Evolutionary conservation across 2,888 invertebrate genomes (phyloP).

Genomic region (Callyntrura guangdongensis): DNA sequence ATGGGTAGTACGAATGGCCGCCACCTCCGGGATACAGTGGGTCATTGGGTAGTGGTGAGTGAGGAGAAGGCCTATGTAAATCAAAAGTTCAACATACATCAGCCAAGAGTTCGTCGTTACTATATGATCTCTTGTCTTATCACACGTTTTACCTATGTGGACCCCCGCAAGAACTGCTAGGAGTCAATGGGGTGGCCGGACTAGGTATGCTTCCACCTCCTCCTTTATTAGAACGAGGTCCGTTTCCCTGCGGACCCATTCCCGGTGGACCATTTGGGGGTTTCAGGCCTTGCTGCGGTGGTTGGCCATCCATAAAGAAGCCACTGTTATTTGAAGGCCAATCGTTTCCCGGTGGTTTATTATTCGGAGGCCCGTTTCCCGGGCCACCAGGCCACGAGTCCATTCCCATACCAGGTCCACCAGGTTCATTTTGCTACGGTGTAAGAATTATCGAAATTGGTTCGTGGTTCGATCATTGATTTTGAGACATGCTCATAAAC

Average conservation of each 20-base stretch:
- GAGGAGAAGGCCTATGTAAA: conserved; percentile 83
- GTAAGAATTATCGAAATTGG: too few relatives aligned
- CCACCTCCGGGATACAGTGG: conserved; percentile 83
- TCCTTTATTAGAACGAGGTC: conserved; percentile 82
- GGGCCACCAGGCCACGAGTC: conserved; percentile 83
- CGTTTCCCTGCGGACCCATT: conserved; percentile 83
- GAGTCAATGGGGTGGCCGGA: conserved; percentile 85
- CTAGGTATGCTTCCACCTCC: conserved; percentile 85
- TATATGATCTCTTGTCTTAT: neutral
- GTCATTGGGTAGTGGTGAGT: conserved; percentile 84
- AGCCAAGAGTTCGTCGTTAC: neutral
- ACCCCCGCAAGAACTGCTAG: conserved; percentile 84
- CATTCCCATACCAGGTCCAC: conserved; percentile 82
- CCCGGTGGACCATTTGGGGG: conserved; percentile 79
- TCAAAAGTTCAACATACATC: neutral
- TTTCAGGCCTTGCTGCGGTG: conserved; percentile 77
- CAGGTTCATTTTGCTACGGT: conserved; percentile 78
- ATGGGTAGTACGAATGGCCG: conserved; percentile 83
- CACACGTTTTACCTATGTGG: conserved; percentile 83
- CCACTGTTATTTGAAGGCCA: conserved; percentile 81
- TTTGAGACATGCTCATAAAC: neutral
- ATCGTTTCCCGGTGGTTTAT: conserved; percentile 83
- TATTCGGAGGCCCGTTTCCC: conserved; percentile 81
- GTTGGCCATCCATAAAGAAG: conserved; percentile 83
- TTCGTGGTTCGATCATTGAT: neutral